Evolutionary conservation across 2,113 vertebrate genomes (phyloP).

Genomic region (Sardina pilchardus): DNA sequence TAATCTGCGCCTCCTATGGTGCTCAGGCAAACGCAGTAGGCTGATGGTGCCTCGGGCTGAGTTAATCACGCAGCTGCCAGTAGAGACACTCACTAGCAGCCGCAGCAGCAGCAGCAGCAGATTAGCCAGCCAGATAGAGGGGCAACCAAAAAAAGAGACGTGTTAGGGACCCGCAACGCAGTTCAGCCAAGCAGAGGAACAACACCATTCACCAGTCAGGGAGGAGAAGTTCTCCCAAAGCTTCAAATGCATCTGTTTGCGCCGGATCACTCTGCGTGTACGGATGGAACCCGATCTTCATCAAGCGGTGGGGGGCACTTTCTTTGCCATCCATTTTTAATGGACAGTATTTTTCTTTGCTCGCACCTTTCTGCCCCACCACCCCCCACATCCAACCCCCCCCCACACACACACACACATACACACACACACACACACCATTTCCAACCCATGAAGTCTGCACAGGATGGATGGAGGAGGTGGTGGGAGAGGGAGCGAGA

Average conservation of each 20-base stretch:
- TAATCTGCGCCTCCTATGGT: slow-evolving; percentile 17
- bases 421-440: too few relatives aligned
- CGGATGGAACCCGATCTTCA: background rate
- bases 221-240: background rate
- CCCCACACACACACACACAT: too few relatives aligned
- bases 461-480: background rate
- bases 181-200: background rate
- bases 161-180: background rate
- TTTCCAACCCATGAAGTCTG: background rate
- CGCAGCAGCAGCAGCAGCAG: slow-evolving; percentile 12
- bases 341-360: background rate
- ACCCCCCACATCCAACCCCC: background rate
- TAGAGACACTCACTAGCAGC: background rate
- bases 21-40: slow-evolving; percentile 24
- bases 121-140: slow-evolving; percentile 29
- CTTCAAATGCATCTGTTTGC: background rate
- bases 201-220: background rate
- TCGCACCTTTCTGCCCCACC: background rate
- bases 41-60: slow-evolving; percentile 21
- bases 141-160: slow-evolving; percentile 24
- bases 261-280: background rate
- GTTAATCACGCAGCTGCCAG: slow-evolving; percentile 23
- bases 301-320: background rate
- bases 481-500: background rate
- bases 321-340: background rate